phyloP scores from a whole-genome alignment of 2,888 invertebrate genomes.

The Clunio marinus region DNA sequence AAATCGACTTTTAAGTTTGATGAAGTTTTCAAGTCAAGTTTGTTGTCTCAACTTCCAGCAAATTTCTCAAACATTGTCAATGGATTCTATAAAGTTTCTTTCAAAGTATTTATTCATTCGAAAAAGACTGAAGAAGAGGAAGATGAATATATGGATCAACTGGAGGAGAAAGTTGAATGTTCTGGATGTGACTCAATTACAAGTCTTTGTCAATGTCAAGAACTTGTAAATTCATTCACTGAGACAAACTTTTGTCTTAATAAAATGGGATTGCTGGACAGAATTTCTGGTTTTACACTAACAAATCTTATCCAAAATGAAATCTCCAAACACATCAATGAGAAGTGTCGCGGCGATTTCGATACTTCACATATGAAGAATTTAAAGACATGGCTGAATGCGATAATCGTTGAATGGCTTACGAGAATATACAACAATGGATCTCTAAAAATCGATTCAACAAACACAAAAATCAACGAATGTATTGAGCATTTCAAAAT shows the following conservation, averaged over 20 bases:
- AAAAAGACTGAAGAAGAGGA: constrained; percentile 34
- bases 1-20: constrained; percentile 54
- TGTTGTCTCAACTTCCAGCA: constrained; percentile 67
- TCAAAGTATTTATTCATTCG: constrained; percentile 61
- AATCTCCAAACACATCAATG: constrained; percentile 79
- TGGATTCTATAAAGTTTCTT: constrained; percentile 72
- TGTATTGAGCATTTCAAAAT: constrained; percentile 66
- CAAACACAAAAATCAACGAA: constrained; percentile 55
- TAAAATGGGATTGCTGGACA: constrained; percentile 72
- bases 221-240: constrained; percentile 60
- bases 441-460: constrained; percentile 56
- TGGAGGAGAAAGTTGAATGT: constrained; percentile 61
- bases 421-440: constrained; percentile 72
- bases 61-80: constrained; percentile 65
- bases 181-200: constrained; percentile 66
- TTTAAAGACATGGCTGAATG: constrained; percentile 83
- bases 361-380: constrained; percentile 74
- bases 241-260: constrained; percentile 74
- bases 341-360: constrained; percentile 80
- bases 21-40: constrained; percentile 60
- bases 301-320: constrained; percentile 77
- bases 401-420: constrained; percentile 81
- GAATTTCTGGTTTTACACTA: constrained; percentile 77
- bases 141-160: constrained; percentile 51
- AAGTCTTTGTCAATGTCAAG: constrained; percentile 58